Evolutionary conservation across 2,888 invertebrate genomes (phyloP), one percentile per base, ranked within the genome.

Genomic region (Serripes groenlandicus): DNA sequence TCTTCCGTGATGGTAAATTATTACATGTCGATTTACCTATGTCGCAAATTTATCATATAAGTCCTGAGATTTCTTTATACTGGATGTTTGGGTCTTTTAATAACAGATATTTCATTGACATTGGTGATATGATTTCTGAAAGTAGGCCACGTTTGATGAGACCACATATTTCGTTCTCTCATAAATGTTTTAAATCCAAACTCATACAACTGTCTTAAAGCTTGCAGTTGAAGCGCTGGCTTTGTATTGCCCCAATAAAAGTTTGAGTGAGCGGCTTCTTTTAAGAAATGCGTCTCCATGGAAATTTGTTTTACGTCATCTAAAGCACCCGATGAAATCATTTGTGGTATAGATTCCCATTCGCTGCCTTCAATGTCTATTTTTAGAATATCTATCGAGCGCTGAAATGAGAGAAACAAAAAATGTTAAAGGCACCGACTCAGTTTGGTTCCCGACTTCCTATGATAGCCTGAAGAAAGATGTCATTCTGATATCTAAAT

Each of bases 331-430:
- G 82, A 71, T 52, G 60, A 21, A 23, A 85, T 72, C 85, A 85
- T 85, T 42, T 85, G 75, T 0, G 82, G 85, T 21, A 85, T 82
- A 0, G 85, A 49, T 5, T 54, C 54, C 85, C 85, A 85, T 62
- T 85, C 85, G 37, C 74, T 78, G 15, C 85, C 85, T 69, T 85
- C 85, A 23, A 82, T 78, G 74, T 85, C 85, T 49, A 82, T 80
- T 75, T 85, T 85, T 23, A 85, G 69, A 52, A 85, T 77, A 37
- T 85, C 85, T 1, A 85, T 82, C 7, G 75, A 66, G 42, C 75
- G 35, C 85, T 85, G 76, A 72, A 82, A 82, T 32, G 35, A 35
- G n/a, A n/a, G n/a, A n/a, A n/a, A n/a, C n/a, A n/a, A n/a, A n/a
- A n/a, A n/a, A n/a, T n/a, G n/a, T n/a, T n/a, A n/a, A n/a, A n/a